phyloP scores from a whole-genome alignment of 2,888 invertebrate genomes.

The Camponotus fellah region DNA sequence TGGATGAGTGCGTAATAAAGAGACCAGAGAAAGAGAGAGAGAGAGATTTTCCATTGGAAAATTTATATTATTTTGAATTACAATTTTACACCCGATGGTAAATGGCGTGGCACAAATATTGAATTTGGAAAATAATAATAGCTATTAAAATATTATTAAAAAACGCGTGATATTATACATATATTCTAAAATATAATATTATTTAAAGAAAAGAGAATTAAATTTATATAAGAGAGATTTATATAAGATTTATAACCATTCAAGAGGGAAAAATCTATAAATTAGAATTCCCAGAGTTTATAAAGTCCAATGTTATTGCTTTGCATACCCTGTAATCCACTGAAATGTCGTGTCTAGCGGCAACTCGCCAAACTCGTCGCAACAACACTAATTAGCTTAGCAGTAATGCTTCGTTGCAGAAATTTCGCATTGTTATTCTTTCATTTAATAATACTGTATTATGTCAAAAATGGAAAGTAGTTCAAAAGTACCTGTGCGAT shows the following conservation, averaged over 20 bases:
- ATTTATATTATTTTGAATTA: background rate
- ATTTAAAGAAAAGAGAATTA: background rate
- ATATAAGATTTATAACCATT: background rate
- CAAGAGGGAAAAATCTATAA: constrained; percentile 29
- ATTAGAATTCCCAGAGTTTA: constrained; percentile 43
- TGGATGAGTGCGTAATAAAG: constrained; percentile 7
- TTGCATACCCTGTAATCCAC: constrained; percentile 38
- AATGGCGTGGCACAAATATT: background rate
- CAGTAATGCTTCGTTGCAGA: constrained; percentile 6
- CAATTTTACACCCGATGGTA: background rate
- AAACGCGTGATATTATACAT: background rate
- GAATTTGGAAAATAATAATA: background rate
- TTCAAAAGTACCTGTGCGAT: constrained; percentile 21
- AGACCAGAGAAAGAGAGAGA: background rate
- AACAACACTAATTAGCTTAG: constrained; percentile 51
- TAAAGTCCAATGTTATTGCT: constrained; percentile 46
- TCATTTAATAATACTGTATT: constrained; percentile 32
- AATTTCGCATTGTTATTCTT: constrained; percentile 43
- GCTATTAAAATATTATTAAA: background rate
- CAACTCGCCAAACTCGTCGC: constrained; percentile 51
- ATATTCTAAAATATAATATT: background rate
- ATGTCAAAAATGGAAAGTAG: background rate
- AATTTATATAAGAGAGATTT: background rate
- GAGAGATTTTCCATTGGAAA: background rate
- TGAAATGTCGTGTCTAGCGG: constrained; percentile 46